Evolutionary conservation across 2,888 invertebrate species (phyloP).

Genomic region (Atethmia centrago): DNA sequence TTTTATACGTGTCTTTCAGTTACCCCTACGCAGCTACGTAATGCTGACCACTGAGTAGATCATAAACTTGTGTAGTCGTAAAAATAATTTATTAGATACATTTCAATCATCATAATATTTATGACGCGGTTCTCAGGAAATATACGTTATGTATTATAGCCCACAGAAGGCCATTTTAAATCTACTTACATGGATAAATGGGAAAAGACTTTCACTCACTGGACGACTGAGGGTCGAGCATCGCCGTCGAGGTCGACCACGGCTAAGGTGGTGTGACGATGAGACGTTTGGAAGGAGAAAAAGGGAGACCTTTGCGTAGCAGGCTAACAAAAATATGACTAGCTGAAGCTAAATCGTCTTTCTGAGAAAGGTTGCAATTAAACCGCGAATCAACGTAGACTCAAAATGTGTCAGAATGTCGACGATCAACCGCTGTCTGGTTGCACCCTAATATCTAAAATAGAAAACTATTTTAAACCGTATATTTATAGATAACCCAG

Average conservation of each 20-base stretch:
- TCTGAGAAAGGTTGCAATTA: background rate
- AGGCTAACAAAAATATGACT: background rate
- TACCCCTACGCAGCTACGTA: conserved; percentile 13
- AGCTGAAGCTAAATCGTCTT: background rate
- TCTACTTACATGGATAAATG: background rate
- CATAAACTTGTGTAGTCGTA: conserved; percentile 24
- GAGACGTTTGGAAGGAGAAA: background rate
- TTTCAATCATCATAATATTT: conserved; percentile 19
- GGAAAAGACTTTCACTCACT: background rate
- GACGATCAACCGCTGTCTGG: background rate
- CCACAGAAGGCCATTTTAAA: background rate
- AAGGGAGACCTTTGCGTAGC: background rate
- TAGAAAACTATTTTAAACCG: conserved; percentile 27
- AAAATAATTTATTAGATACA: conserved; percentile 22
- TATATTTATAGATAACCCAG: conserved; percentile 41
- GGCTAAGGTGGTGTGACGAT: background rate
- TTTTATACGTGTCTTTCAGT: conserved; percentile 14
- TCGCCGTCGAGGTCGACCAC: background rate
- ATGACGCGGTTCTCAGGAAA: background rate
- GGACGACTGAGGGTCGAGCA: background rate
- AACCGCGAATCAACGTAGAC: background rate
- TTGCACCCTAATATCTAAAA: conserved; percentile 31
- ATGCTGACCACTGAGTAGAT: conserved; percentile 1
- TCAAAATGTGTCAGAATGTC: background rate
- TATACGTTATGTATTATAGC: no score